phyloP scores from a whole-genome alignment of 1,140 invertebrate genomes.

The Amyelois transitella region DNA sequence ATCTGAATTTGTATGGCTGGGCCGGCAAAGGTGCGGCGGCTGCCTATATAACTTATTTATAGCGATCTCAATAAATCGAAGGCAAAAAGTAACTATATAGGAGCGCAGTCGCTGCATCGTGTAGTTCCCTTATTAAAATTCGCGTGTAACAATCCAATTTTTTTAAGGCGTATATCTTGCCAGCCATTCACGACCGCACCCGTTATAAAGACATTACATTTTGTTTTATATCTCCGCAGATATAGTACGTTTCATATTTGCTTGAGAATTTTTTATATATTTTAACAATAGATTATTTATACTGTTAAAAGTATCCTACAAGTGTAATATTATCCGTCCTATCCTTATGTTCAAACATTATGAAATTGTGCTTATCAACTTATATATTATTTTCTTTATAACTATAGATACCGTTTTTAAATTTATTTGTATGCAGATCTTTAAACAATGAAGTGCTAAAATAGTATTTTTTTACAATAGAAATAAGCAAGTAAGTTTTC shows the following conservation, averaged over 20 bases:
- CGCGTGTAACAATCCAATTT: neutral
- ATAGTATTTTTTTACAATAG: too few relatives aligned
- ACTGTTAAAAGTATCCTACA: neutral
- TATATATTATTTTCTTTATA: too few relatives aligned
- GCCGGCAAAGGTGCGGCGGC: neutral
- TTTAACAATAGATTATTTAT: neutral
- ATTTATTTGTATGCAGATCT: too few relatives aligned
- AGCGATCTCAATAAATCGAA: neutral
- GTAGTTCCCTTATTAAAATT: neutral
- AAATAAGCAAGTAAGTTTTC: too few relatives aligned
- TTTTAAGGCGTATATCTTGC: neutral
- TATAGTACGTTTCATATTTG: neutral
- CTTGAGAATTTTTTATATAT: neutral
- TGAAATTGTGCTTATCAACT: too few relatives aligned
- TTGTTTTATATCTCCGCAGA: neutral
- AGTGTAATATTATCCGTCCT: neutral
- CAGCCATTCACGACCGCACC: neutral
- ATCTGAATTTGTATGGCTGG: constrained; percentile 46
- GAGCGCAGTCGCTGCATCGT: neutral
- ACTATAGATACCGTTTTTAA: too few relatives aligned
- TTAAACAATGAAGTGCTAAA: too few relatives aligned
- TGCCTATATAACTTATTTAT: neutral
- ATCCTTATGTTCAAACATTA: too few relatives aligned
- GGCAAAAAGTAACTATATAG: neutral
- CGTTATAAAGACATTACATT: neutral